phyloP scores from a whole-genome alignment of 2,888 invertebrate species.

The Tolmerus cingulatus region DNA sequence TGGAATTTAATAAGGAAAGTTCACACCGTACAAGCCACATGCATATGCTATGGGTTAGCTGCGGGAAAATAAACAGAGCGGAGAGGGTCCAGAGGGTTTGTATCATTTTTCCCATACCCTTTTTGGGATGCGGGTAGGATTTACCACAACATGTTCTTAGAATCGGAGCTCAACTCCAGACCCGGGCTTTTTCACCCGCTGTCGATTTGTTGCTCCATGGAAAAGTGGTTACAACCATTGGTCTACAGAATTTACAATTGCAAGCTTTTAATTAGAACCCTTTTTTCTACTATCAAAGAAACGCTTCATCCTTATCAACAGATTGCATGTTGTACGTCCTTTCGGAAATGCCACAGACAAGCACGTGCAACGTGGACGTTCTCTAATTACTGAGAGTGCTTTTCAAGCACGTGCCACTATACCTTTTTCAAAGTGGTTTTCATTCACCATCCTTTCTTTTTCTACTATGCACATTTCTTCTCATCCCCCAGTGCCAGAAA shows the following conservation, averaged over 20 bases:
- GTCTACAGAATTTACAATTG: background rate
- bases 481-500: background rate
- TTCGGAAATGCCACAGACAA: background rate
- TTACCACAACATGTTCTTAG: background rate
- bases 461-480: background rate
- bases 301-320: background rate
- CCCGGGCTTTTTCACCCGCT: background rate
- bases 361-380: background rate
- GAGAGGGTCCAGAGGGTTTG: background rate
- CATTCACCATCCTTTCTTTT: background rate
- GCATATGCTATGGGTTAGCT: background rate
- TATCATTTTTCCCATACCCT: background rate
- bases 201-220: background rate
- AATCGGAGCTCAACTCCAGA: background rate
- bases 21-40: slow-evolving; percentile 6
- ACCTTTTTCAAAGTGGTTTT: background rate
- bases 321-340: background rate
- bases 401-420: background rate
- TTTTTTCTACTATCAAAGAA: background rate
- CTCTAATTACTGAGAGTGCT: background rate
- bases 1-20: background rate
- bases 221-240: background rate
- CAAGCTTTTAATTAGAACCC: background rate
- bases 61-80: background rate
- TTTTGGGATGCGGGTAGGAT: background rate